Evolutionary conservation across 2,113 vertebrate species (phyloP).

Genomic region (Apteryx owenii): DNA sequence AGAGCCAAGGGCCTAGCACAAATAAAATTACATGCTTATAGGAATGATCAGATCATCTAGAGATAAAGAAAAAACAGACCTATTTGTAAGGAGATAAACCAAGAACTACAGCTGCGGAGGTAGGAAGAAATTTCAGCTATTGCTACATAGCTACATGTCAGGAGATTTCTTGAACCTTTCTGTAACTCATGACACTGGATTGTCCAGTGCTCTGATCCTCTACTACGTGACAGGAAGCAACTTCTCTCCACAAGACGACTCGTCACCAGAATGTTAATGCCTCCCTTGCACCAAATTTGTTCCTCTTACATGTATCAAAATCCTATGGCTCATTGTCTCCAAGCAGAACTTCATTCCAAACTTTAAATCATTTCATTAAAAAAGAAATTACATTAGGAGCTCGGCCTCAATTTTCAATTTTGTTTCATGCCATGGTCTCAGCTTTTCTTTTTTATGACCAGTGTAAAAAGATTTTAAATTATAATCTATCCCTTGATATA

Average conservation of each 20-base stretch:
- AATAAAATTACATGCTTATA: background rate
- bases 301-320: conserved; percentile 16
- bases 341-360: conserved; percentile 64
- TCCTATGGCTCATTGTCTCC: conserved; percentile 60
- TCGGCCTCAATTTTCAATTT: conserved; percentile 57
- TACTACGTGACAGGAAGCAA: background rate
- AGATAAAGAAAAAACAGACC: background rate
- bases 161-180: background rate
- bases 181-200: background rate
- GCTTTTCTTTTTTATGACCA: conserved; percentile 58
- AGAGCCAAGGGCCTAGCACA: background rate
- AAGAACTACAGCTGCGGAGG: background rate
- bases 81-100: background rate
- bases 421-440: conserved; percentile 34
- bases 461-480: conserved; percentile 62
- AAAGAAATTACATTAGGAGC: conserved; percentile 66
- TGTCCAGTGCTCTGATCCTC: background rate
- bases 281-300: background rate
- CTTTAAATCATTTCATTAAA: conserved; percentile 66
- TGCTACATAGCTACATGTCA: background rate
- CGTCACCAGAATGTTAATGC: conserved; percentile 20
- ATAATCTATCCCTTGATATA: conserved; percentile 52
- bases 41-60: background rate
- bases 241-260: background rate
- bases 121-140: background rate